Evolutionary conservation across 1,140 invertebrate species (phyloP).

Genomic region (Meloidogyne chitwoodi): DNA sequence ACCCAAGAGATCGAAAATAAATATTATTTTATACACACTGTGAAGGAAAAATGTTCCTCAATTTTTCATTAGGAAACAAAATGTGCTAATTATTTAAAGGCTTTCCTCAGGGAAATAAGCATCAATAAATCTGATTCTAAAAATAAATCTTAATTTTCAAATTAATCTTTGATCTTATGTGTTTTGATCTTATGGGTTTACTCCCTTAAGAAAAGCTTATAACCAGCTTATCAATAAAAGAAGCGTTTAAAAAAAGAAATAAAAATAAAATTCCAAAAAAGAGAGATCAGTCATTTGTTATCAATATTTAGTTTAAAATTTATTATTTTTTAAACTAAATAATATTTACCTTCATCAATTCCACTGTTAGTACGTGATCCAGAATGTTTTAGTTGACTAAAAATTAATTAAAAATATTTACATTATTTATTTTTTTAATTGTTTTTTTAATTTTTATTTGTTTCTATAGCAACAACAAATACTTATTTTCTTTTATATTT

Average conservation of each 20-base stretch:
- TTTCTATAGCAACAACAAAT: neutral
- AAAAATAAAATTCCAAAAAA: neutral
- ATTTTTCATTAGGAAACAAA: too few relatives aligned
- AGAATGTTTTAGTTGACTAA: neutral
- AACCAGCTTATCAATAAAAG: neutral
- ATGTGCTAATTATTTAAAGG: too few relatives aligned
- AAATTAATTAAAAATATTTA: neutral
- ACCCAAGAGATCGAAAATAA: neutral
- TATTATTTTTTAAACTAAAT: too few relatives aligned
- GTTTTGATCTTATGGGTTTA: neutral
- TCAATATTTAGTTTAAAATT: too few relatives aligned
- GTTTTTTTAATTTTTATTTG: neutral
- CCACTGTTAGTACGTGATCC: neutral
- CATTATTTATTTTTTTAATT: neutral
- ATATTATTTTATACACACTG: neutral
- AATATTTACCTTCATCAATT: neutral
- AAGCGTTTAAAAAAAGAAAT: neutral
- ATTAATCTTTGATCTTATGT: too few relatives aligned
- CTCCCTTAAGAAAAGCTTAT: too few relatives aligned
- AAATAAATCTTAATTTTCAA: too few relatives aligned
- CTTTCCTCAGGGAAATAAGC: too few relatives aligned
- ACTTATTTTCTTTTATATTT: neutral
- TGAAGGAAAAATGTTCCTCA: too few relatives aligned
- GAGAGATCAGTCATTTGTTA: neutral
- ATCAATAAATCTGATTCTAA: too few relatives aligned